These are phyloP conservation scores for Trachops cirrhosus DNA, from an alignment of 2,797 vertebrate species.

Conservation along the genomic window DNA sequence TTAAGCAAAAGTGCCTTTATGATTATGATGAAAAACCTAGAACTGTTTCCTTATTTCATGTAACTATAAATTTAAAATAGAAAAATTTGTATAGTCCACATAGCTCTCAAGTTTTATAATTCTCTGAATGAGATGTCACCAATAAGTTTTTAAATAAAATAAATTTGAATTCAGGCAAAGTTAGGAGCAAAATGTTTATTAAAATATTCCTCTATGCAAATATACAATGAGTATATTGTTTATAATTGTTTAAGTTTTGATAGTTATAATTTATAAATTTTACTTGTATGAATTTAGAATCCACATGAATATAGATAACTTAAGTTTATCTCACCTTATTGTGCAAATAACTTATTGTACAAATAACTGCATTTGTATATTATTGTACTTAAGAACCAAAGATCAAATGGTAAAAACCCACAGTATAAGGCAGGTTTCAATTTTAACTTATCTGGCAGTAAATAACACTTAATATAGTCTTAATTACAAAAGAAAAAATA, in stretches of 20 bases:
- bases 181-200: background rate
- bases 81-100: background rate
- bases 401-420: background rate
- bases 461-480: background rate
- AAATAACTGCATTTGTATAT: background rate
- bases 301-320: background rate
- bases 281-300: background rate
- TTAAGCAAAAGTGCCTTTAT: background rate
- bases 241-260: background rate
- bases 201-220: background rate
- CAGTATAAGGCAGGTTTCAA: background rate
- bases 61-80: background rate
- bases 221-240: background rate
- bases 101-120: background rate
- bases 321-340: background rate
- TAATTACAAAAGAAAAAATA: background rate
- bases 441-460: background rate
- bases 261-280: background rate
- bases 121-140: background rate
- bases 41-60: background rate
- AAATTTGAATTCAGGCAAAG: background rate
- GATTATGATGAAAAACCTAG: background rate
- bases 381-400: background rate
- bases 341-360: background rate
- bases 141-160: constrained; percentile 8